phyloP scores from a whole-genome alignment of 2,888 invertebrate genomes.

The Operophtera brumata region DNA sequence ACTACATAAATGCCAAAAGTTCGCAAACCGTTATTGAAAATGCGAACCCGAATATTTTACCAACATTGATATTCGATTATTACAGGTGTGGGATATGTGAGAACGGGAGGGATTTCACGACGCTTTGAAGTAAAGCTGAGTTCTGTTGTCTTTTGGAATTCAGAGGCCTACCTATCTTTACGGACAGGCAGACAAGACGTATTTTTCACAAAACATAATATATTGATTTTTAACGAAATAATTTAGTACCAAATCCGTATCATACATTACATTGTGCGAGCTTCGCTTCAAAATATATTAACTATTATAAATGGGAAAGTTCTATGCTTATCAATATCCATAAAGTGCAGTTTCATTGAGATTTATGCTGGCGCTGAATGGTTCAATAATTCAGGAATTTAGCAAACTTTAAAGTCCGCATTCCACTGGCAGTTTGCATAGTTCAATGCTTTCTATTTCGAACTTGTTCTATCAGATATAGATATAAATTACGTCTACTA shows the following conservation, averaged over 20 bases:
- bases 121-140: conserved; percentile 18
- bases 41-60: conserved; percentile 57
- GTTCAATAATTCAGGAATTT: conserved; percentile 32
- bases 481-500: background rate
- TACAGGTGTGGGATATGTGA: conserved; percentile 30
- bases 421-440: conserved; percentile 19
- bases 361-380: conserved; percentile 32
- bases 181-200: background rate
- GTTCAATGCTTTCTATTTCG: conserved; percentile 19
- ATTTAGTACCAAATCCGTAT: background rate
- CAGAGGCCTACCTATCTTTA: background rate
- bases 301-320: conserved; percentile 31
- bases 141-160: conserved; percentile 9
- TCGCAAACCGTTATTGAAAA: conserved; percentile 65
- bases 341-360: conserved; percentile 36
- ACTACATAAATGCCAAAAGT: conserved; percentile 57
- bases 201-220: background rate
- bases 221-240: background rate
- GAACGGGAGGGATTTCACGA: conserved; percentile 26
- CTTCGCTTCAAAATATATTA: conserved; percentile 12
- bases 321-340: conserved; percentile 36
- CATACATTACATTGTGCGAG: background rate
- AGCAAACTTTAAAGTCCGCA: conserved; percentile 22
- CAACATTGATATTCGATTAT: conserved; percentile 40
- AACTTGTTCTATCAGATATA: conserved; percentile 14